phyloP scores from a whole-genome alignment of 2,797 vertebrate genomes.

The Lithobates sylvaticus region DNA sequence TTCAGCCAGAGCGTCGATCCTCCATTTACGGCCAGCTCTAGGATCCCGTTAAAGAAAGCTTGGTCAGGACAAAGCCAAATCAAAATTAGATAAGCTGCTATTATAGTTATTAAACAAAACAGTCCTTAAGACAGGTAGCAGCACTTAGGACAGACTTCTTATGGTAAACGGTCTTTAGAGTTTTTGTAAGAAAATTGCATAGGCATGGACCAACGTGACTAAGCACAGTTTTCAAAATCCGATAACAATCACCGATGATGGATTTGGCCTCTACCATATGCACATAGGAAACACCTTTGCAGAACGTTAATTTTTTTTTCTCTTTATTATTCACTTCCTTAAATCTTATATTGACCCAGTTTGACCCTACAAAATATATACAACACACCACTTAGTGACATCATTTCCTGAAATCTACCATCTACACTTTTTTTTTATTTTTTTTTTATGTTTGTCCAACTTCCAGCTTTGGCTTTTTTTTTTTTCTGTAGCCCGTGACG shows the following conservation, averaged over 20 bases:
- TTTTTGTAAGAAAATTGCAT: slow-evolving; percentile 72
- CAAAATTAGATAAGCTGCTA: slow-evolving; percentile 44
- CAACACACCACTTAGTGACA: slow-evolving; percentile 70
- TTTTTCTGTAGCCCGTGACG: slow-evolving; percentile 70
- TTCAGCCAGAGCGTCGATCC: background rate
- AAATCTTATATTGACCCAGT: slow-evolving; percentile 50
- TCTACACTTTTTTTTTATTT: slow-evolving; percentile 60
- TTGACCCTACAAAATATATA: slow-evolving; percentile 69
- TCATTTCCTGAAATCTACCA: slow-evolving; percentile 70
- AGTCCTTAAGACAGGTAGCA: slow-evolving; percentile 69
- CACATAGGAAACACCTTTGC: slow-evolving; percentile 68
- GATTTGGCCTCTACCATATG: slow-evolving; percentile 61
- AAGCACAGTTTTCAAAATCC: slow-evolving; percentile 58
- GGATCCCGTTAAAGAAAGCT: slow-evolving; percentile 32
- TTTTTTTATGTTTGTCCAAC: slow-evolving; percentile 58
- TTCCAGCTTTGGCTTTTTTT: slow-evolving; percentile 69
- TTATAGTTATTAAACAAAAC: slow-evolving; percentile 43
- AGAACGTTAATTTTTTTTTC: slow-evolving; percentile 66
- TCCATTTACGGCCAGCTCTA: background rate
- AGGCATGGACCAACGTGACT: slow-evolving; percentile 69
- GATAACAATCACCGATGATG: slow-evolving; percentile 57
- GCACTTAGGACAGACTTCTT: slow-evolving; percentile 71
- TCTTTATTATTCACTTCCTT: slow-evolving; percentile 61
- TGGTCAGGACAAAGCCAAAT: slow-evolving; percentile 59
- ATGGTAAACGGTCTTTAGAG: slow-evolving; percentile 66